Evolutionary conservation across 2,797 vertebrate genomes (phyloP).

Genomic region (Adrianichthys oophorus): DNA sequence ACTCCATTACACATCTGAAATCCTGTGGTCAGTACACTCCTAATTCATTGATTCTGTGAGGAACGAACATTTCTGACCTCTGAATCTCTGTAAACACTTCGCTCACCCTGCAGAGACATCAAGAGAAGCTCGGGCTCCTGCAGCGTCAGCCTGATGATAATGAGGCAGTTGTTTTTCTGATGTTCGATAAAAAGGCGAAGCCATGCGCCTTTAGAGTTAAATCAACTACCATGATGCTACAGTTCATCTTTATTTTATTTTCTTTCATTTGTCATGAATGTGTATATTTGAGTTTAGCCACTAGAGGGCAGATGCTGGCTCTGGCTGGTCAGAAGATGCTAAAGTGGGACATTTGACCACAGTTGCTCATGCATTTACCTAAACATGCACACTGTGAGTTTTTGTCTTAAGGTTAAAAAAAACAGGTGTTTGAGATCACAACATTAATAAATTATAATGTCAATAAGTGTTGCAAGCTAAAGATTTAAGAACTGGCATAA

Average conservation of each 20-base stretch:
- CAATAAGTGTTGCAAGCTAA: constrained; percentile 1
- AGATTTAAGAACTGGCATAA: constrained; percentile 8
- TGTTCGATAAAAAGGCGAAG: constrained; percentile 31
- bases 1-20: constrained; percentile 37
- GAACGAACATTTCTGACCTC: constrained; percentile 33
- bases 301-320: constrained; percentile 57
- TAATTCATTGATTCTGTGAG: constrained; percentile 5
- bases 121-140: constrained; percentile 20
- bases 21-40: constrained; percentile 21
- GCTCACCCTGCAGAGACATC: constrained; percentile 36
- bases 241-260: constrained; percentile 17
- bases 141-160: constrained; percentile 44
- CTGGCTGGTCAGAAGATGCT: constrained; percentile 28
- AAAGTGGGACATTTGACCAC: constrained; percentile 12
- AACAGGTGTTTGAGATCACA: constrained; percentile 6
- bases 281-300: constrained; percentile 40
- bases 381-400: constrained; percentile 15
- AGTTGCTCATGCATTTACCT: constrained; percentile 23
- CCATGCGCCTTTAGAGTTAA: constrained; percentile 7
- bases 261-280: constrained; percentile 12
- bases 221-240: constrained; percentile 3
- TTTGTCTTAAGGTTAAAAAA: constrained; percentile 2
- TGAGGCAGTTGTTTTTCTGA: constrained; percentile 37
- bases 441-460: constrained; percentile 16
- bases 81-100: constrained; percentile 47